A percentile compares a stretch with the other conserved stretches of the same genome.
phyloP scores from a whole-genome alignment of 2,113 vertebrate species.

The Microtus richardsoni region DNA sequence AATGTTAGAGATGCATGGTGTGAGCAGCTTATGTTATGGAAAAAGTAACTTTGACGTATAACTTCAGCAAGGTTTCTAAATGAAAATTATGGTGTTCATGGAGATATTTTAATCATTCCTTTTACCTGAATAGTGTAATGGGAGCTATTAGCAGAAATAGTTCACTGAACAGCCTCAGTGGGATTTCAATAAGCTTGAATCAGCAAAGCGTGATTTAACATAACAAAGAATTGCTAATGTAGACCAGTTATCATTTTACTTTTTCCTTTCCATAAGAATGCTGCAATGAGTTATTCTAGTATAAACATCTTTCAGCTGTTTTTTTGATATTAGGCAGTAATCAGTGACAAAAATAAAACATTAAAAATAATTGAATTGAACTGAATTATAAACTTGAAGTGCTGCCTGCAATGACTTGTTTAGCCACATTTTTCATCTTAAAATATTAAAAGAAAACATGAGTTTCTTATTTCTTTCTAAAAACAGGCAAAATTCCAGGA shows the following conservation, averaged over 20 bases:
- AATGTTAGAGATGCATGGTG: slow-evolving; percentile 58
- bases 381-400: background rate
- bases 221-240: slow-evolving; percentile 52
- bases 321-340: background rate
- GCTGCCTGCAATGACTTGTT: background rate
- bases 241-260: background rate
- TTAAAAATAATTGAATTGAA: background rate
- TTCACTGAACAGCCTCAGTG: slow-evolving; percentile 3
- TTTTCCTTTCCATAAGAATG: slow-evolving; percentile 5
- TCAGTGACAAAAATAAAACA: background rate
- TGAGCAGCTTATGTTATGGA: slow-evolving; percentile 16
- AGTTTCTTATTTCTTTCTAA: background rate
- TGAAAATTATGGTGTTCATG: slow-evolving; percentile 56
- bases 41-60: slow-evolving; percentile 64
- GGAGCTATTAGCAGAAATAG: slow-evolving; percentile 63
- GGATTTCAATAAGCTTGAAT: slow-evolving; percentile 60
- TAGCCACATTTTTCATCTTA: background rate
- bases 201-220: background rate
- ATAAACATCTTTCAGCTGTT: slow-evolving; percentile 33
- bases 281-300: background rate
- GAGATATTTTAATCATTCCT: slow-evolving; percentile 66
- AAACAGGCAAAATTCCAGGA: background rate
- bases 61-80: slow-evolving; percentile 54
- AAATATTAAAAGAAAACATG: background rate
- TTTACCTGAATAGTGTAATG: slow-evolving; percentile 55